phyloP scores from a whole-genome alignment of 2,888 invertebrate species.

The Tridacna gigas region DNA sequence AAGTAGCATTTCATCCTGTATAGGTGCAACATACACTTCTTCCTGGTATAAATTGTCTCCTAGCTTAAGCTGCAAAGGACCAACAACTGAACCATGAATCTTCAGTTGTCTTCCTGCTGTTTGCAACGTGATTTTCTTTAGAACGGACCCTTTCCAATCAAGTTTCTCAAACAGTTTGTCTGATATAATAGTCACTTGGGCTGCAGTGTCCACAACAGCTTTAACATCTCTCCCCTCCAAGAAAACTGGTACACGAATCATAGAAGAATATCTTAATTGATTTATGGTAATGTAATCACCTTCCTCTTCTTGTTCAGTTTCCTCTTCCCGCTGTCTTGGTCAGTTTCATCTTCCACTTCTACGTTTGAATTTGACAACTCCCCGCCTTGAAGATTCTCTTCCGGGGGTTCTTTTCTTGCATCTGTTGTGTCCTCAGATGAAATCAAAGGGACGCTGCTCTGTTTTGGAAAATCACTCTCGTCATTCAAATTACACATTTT shows the following conservation, averaged over 20 bases:
- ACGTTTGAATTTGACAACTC: not conserved
- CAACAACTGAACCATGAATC: constrained; percentile 10
- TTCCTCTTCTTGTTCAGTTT: not conserved
- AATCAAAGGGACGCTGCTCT: not conserved
- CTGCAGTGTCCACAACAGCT: constrained; percentile 31
- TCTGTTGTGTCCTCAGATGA: too few relatives aligned
- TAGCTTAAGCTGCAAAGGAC: not conserved
- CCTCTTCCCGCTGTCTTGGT: not conserved
- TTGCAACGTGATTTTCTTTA: constrained; percentile 9
- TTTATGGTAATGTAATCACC: not conserved
- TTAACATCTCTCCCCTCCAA: not conserved
- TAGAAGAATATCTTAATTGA: not conserved
- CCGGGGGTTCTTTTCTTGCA: too few relatives aligned
- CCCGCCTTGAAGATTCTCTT: not conserved
- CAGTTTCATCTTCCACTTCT: not conserved
- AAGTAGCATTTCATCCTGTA: constrained; percentile 30
- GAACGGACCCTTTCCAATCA: not conserved
- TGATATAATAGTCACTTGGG: constrained; percentile 23
- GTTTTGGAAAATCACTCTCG: not conserved
- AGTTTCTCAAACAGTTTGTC: constrained; percentile 13
- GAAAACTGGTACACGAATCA: not conserved
- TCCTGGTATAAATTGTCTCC: not conserved
- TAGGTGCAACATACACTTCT: too few relatives aligned
- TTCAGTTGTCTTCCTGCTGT: constrained; percentile 18
- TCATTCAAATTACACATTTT: not conserved